phyloP scores from a whole-genome alignment of 2,113 vertebrate species.

The Heterotis niloticus region DNA sequence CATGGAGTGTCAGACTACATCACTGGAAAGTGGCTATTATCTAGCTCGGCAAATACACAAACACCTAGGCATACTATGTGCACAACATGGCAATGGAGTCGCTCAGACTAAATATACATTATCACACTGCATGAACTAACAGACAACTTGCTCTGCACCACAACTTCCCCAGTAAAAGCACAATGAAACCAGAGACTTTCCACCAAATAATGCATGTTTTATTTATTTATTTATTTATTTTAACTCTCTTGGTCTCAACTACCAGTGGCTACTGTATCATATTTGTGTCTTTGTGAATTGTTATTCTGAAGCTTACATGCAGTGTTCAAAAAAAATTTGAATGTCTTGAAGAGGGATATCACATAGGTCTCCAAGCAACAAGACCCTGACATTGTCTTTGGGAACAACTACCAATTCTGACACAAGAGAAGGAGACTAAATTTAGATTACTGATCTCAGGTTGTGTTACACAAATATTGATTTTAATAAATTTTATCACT shows the following conservation, averaged over 20 bases:
- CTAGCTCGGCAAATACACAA: not conserved
- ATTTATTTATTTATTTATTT: no score
- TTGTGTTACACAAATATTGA: conserved; percentile 28
- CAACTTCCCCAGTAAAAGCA: conserved; percentile 33
- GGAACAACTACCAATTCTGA: conserved; percentile 26
- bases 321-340: conserved; percentile 21
- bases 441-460: conserved; percentile 32
- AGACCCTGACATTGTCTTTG: conserved; percentile 23
- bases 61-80: not conserved
- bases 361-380: conserved; percentile 41
- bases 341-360: conserved; percentile 22
- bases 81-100: conserved; percentile 14
- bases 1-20: not conserved
- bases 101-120: no score
- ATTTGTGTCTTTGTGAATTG: conserved; percentile 4
- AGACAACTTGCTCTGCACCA: not conserved
- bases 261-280: conserved; percentile 22
- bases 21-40: not conserved
- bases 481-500: conserved; percentile 1
- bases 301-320: conserved; percentile 30
- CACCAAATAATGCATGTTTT: conserved; percentile 14
- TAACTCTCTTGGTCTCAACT: conserved; percentile 16
- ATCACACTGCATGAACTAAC: not conserved
- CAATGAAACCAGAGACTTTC: conserved; percentile 1
- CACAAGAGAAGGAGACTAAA: conserved; percentile 25